Base-by-base conservation (phyloP, 1,140 invertebrate genomes). In the Saccostrea glomerata region DNA sequence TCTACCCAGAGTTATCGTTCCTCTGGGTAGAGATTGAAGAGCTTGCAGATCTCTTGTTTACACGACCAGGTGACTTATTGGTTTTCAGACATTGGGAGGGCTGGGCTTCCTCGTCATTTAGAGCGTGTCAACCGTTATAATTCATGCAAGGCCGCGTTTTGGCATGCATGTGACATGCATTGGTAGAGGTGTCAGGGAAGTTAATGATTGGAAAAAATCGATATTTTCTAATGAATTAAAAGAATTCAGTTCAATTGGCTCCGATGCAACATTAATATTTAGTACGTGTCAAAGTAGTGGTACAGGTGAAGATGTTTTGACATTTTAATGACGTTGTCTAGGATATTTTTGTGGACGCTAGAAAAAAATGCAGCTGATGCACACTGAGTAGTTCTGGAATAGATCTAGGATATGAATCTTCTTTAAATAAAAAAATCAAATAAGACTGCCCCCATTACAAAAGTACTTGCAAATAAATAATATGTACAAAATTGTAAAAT, bases 91-190 rank as follows among this genome's bases (percentile, higher is more conserved):
- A 15, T 15, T 15, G 11, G 15, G 15, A 36, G 70, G 70, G 70
- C 13, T 36, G 70, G 70, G 6, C 15, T 77, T 77, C 70, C 70
- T 77, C 25, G 23, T 77, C 70, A 77, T 77, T 77, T 12, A 36
- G 70, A 77, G 70, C 70, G 70, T 77, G 70, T 77, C 70, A 77
- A 36, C 70, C 70, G 70, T 77, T 77, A 77, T 77, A 77, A 30
- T 77, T 77, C 70, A 77, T 77, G 70, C 70, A 77, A 77, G 70
- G 70, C 70, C 70, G 70, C 23, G 70, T 77, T 77, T 77, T 77
- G 70, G 70, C 70, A 77, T 77, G 70, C 70, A 77, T 77, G 11
- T 77, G 70, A 77, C 70, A 77, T 77, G 70, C 70, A 77, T 77
- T 77, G 70, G 70, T 77, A 36, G 25, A 77, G 70, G 7, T 40